phyloP scores from a whole-genome alignment of 2,888 invertebrate species.

The Lymantria monacha region DNA sequence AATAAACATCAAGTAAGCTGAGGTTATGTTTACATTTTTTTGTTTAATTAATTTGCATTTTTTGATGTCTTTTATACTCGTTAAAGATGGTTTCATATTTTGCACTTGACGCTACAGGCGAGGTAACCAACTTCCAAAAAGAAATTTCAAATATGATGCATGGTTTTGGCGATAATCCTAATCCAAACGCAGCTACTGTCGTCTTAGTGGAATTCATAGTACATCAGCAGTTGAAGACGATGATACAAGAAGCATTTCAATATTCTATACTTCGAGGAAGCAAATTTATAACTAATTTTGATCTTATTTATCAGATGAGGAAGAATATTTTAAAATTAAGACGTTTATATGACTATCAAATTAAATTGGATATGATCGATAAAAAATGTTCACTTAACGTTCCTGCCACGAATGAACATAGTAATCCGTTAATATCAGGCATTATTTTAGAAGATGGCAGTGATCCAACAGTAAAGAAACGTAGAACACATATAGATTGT shows the following conservation, averaged over 20 bases:
- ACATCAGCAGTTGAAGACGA: slow-evolving; percentile 88
- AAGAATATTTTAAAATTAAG: slow-evolving; percentile 90
- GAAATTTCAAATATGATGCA: slow-evolving; percentile 95
- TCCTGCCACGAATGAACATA: slow-evolving; percentile 41
- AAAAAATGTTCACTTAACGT: slow-evolving; percentile 47
- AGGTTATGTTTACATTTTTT: background rate
- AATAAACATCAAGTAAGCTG: too few species aligned
- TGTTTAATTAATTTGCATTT: background rate
- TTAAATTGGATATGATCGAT: slow-evolving; percentile 79
- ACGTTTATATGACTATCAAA: slow-evolving; percentile 88
- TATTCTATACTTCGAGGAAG: slow-evolving; percentile 84
- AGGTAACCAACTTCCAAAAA: slow-evolving; percentile 76
- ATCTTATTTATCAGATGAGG: slow-evolving; percentile 91
- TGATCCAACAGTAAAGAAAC: slow-evolving; percentile 70
- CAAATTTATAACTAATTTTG: slow-evolving; percentile 81
- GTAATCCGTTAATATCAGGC: slow-evolving; percentile 41
- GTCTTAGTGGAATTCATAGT: slow-evolving; percentile 92
- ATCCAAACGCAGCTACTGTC: slow-evolving; percentile 91
- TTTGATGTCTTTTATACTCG: background rate
- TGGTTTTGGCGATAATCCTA: slow-evolving; percentile 94
- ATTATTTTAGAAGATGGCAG: slow-evolving; percentile 76
- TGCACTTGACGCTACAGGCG: slow-evolving; percentile 56
- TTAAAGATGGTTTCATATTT: slow-evolving; percentile 66
- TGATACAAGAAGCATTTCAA: slow-evolving; percentile 89
- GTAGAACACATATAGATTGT: slow-evolving; percentile 71